A percentile compares a stretch with the other conserved stretches of the same genome.
phyloP scores from a whole-genome alignment of 30 jellyfish, hydroid and myxozoan genomes.

The Mastigias papua region DNA sequence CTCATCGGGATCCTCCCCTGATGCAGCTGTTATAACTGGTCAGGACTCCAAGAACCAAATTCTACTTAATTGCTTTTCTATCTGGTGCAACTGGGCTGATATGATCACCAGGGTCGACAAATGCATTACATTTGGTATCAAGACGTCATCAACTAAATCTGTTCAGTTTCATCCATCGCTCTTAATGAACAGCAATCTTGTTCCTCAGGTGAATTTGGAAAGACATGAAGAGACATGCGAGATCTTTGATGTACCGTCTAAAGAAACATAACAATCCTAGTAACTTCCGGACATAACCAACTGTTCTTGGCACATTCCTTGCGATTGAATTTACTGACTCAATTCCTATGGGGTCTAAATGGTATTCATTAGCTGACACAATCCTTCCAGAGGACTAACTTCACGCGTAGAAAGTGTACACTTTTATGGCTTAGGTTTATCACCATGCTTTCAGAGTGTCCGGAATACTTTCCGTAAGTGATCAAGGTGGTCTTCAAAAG shows the following conservation, averaged over 20 bases:
- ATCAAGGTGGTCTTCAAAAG: conserved; percentile 39
- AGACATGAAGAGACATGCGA: conserved; percentile 37
- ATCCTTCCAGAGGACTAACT: conserved; percentile 11
- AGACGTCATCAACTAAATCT: too few species aligned
- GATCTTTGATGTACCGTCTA: conserved; percentile 36
- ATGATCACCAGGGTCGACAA: too few species aligned
- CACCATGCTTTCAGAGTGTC: conserved; percentile 20
- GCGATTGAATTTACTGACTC: conserved; percentile 20
- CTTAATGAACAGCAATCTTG: conserved; percentile 25
- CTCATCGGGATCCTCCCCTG: too few species aligned
- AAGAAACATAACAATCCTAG: conserved; percentile 46
- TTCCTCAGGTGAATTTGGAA: too few species aligned
- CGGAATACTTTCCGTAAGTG: conserved; percentile 18
- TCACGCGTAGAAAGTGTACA: conserved; percentile 7
- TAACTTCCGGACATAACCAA: conserved; percentile 22
- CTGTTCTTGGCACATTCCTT: conserved; percentile 21
- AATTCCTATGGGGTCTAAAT: neutral
- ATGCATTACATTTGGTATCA: too few species aligned
- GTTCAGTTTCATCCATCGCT: too few species aligned
- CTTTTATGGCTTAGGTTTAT: conserved; percentile 39
- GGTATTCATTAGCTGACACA: conserved; percentile 32
- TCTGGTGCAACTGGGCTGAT: too few species aligned
- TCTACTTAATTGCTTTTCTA: too few species aligned
- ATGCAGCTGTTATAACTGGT: too few species aligned
- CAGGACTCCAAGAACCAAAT: too few species aligned